Conservation (phyloP, 2,113 vertebrate genomes). For the Sinocyclocheilus grahami region DNA sequence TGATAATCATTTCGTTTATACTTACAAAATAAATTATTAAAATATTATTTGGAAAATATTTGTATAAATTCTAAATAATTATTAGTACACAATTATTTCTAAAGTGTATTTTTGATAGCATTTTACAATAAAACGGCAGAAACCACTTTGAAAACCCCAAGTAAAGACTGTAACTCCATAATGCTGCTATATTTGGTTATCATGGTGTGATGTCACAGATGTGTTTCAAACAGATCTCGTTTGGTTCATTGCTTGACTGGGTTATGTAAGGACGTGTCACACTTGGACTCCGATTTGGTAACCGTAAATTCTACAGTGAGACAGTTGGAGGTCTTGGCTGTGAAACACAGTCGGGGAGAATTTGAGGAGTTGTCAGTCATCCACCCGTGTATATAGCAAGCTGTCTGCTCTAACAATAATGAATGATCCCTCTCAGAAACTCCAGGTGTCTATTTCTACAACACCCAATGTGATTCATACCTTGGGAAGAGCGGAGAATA, state of each 20-base stretch:
- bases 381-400: neutral
- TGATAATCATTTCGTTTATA: neutral
- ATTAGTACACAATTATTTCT: neutral
- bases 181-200: neutral
- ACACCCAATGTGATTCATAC: neutral
- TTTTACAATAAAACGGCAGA: neutral
- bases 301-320: neutral
- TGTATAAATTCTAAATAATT: neutral
- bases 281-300: slow-evolving; percentile 14
- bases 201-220: neutral
- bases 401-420: slow-evolving; percentile 2
- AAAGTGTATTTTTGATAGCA: neutral
- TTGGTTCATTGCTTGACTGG: neutral
- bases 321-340: neutral
- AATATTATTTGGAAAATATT: neutral
- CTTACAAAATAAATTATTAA: neutral
- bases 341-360: neutral
- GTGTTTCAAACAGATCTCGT: neutral
- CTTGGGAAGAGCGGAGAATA: neutral
- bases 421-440: neutral
- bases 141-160: no score
- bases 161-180: neutral
- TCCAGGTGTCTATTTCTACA: neutral
- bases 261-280: slow-evolving; percentile 22
- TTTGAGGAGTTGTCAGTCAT: slow-evolving; percentile 12